phyloP scores from a whole-genome alignment of 2,888 invertebrate species.

The Neoascia interrupta region DNA sequence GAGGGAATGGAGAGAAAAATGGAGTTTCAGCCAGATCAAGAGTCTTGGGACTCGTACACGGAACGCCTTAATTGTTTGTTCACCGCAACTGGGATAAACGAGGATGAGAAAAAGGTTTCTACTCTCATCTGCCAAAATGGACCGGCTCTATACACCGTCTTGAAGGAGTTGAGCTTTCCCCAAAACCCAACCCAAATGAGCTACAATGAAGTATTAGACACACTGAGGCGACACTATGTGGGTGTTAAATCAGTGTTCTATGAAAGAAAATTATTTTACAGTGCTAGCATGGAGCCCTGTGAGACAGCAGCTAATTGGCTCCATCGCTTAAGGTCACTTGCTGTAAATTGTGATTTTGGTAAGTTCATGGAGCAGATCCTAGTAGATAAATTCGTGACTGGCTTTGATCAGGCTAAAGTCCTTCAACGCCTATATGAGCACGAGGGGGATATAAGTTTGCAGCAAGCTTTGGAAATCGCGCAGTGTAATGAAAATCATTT shows the following conservation, averaged over 20 bases:
- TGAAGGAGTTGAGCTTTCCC: constrained; percentile 51
- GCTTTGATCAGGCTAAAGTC: constrained; percentile 29
- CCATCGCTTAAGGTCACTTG: constrained; percentile 37
- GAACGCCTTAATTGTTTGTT: constrained; percentile 49
- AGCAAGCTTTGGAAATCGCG: constrained; percentile 21
- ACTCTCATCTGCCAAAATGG: constrained; percentile 42
- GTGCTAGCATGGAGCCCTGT: constrained; percentile 11
- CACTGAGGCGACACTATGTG: constrained; percentile 30
- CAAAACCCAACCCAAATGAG: constrained; percentile 30
- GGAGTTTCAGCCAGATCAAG: too few species aligned
- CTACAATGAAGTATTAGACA: constrained; percentile 34
- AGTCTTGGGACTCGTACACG: constrained; percentile 54
- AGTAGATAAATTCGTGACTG: constrained; percentile 50
- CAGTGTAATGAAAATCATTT: neutral
- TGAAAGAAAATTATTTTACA: constrained; percentile 46
- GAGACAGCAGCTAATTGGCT: constrained; percentile 46
- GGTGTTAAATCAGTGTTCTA: constrained; percentile 45
- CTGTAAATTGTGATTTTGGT: constrained; percentile 52
- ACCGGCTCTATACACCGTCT: constrained; percentile 29
- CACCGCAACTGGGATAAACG: constrained; percentile 39
- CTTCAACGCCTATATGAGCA: constrained; percentile 12
- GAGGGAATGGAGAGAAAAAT: too few species aligned
- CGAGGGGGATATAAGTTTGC: neutral
- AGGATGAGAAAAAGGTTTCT: constrained; percentile 39
- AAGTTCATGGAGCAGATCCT: constrained; percentile 21